These are phyloP conservation scores for Sinocyclocheilus anshuiensis DNA, from an alignment of 2,113 vertebrate genomes.

Conservation along the genomic window DNA sequence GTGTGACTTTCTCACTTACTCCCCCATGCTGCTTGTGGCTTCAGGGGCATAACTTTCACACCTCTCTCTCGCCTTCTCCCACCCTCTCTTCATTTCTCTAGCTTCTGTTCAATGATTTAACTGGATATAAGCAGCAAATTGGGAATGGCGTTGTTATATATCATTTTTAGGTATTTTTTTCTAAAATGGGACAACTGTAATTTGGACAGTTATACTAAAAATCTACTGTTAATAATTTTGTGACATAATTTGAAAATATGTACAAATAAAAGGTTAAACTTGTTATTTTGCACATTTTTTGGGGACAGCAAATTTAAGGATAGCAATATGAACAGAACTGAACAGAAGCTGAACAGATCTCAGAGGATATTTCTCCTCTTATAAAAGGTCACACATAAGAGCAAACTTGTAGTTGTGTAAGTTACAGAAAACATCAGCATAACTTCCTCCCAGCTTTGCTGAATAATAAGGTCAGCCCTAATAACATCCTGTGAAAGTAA, in stretches of 20 bases:
- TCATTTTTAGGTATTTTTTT: not conserved
- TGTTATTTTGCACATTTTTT: not conserved
- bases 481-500: not conserved
- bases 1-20: not conserved
- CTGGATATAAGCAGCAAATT: not conserved
- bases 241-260: no score
- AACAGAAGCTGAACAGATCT: not conserved
- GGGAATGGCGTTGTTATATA: not conserved
- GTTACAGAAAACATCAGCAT: not conserved
- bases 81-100: conserved; percentile 10
- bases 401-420: not conserved
- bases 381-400: not conserved
- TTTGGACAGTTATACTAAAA: not conserved
- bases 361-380: not conserved
- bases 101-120: not conserved
- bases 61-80: not conserved
- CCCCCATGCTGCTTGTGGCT: conserved; percentile 10
- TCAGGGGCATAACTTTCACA: conserved; percentile 22
- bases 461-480: not conserved
- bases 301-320: not conserved
- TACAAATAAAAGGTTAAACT: not conserved
- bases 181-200: not conserved
- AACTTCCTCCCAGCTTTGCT: not conserved
- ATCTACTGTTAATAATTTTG: no score
- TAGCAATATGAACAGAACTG: not conserved